phyloP scores from a whole-genome alignment of 2,113 vertebrate genomes.

The Tenebrosternarchus preto region DNA sequence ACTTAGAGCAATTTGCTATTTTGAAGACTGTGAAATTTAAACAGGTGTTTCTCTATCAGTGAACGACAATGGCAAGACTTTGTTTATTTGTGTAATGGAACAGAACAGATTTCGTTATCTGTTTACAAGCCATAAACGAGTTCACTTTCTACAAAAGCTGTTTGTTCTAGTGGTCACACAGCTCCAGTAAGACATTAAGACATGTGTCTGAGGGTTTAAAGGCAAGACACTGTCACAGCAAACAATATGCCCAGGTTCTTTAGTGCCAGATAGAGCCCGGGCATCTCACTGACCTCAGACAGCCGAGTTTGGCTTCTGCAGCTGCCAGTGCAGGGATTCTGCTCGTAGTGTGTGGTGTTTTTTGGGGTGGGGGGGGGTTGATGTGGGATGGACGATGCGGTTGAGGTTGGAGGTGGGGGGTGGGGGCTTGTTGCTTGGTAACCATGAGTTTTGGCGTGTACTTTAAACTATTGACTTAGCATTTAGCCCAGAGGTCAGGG shows the following conservation, averaged over 20 bases:
- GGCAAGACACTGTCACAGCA: not conserved
- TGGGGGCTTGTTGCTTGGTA: constrained; percentile 59
- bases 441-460: constrained; percentile 61
- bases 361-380: constrained; percentile 24
- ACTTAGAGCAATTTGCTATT: not conserved
- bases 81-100: not conserved
- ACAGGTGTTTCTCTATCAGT: not conserved
- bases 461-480: constrained; percentile 61
- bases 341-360: not conserved
- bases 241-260: not conserved
- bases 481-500: constrained; percentile 52
- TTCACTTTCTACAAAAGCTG: not conserved
- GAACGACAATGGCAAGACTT: not conserved
- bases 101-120: not conserved
- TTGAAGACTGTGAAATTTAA: not conserved
- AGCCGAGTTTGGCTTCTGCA: not conserved
- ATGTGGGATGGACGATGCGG: no score
- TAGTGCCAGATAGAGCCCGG: not conserved
- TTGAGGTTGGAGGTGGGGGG: constrained; percentile 16
- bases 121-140: not conserved
- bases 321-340: not conserved
- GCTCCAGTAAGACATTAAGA: not conserved
- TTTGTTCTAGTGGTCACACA: not conserved
- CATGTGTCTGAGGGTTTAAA: not conserved
- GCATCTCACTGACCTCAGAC: not conserved